Base-by-base conservation (phyloP, 1,140 invertebrate genomes). In the Sipha flava region DNA sequence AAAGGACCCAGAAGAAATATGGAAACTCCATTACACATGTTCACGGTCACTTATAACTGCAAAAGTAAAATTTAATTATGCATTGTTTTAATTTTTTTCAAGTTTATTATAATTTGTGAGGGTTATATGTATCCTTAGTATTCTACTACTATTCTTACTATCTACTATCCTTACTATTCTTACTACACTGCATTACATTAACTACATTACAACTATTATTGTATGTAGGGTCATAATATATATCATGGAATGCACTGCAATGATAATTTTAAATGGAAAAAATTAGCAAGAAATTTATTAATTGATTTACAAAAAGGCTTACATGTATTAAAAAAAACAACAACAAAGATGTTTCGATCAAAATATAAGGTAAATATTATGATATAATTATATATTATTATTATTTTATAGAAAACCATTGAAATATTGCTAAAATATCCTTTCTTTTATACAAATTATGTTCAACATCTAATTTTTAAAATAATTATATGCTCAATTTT, bases 261-360 rank as follows among this genome's bases (percentile, higher is more conserved):
- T 85, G 82, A 87, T 85, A 68, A 86, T 85, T 62, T 54, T 23
- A 81, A 88, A 54, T 98, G 96, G 95, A 90, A 89, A 59, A 89
- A 90, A 82, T 84, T 98, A 3, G 95, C 94, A 0, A 88, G 97
- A 73, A 95, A 98, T 84, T 86, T 98, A 26, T 89, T 94, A 72
- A 91, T 97, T 64, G 97, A 99, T 86, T 88, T 98, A 80, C 92
- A 96, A 84, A 98, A 98, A 87, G 95, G 89, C 81, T 91, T 90
- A 83, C 89, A 86, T 81, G 86, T 88, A 77, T 87, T 88, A 81
- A 89, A 88, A 77, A 90, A 90, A 82, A 88, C 88, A 18, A 90
- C 90, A 84, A 89, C 89, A 66, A 93, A 93, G 86, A 87, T 93
- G 5, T 89, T 91, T 0, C 88, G 90, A 81, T 91, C 90, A n/a